A percentile compares a stretch with the other conserved stretches of the same genome.
Evolutionary conservation across 2,797 vertebrate genomes (phyloP).

Genomic region (Coregonus sp.): DNA sequence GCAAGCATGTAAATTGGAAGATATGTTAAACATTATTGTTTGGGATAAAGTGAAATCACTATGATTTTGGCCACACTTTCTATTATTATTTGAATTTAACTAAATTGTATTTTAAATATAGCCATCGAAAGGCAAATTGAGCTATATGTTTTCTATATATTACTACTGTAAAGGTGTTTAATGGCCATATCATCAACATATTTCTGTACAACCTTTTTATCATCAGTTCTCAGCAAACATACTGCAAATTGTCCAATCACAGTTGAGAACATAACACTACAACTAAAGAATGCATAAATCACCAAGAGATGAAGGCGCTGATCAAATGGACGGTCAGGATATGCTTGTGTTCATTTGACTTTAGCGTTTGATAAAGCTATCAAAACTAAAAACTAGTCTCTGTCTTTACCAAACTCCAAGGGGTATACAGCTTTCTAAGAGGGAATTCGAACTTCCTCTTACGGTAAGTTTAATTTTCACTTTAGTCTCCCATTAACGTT

Average conservation of each 20-base stretch:
- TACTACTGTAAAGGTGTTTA: background rate
- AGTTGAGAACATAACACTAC: slow-evolving; percentile 19
- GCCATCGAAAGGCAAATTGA: background rate
- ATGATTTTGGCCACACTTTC: slow-evolving; percentile 18
- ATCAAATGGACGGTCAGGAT: background rate
- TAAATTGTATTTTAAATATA: slow-evolving; percentile 31
- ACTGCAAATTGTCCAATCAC: background rate
- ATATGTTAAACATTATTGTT: background rate
- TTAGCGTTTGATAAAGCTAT: slow-evolving; percentile 65
- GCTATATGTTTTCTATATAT: background rate
- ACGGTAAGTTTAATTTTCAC: no score
- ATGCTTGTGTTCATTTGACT: slow-evolving; percentile 47
- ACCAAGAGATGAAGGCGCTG: slow-evolving; percentile 47
- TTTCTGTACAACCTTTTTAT: slow-evolving; percentile 22
- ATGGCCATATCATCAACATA: no score
- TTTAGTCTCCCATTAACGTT: no score
- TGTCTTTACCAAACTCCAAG: slow-evolving; percentile 65
- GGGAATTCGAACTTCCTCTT: background rate
- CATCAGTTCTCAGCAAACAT: slow-evolving; percentile 9
- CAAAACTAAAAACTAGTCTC: slow-evolving; percentile 63
- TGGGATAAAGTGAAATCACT: slow-evolving; percentile 20
- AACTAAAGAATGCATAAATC: slow-evolving; percentile 52
- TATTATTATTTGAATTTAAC: slow-evolving; percentile 34
- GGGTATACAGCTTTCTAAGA: slow-evolving; percentile 47
- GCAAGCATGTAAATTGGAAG: slow-evolving; percentile 15